Evolutionary conservation across 1,140 invertebrate species (phyloP).

Genomic region (Drosophila kurseongensis): DNA sequence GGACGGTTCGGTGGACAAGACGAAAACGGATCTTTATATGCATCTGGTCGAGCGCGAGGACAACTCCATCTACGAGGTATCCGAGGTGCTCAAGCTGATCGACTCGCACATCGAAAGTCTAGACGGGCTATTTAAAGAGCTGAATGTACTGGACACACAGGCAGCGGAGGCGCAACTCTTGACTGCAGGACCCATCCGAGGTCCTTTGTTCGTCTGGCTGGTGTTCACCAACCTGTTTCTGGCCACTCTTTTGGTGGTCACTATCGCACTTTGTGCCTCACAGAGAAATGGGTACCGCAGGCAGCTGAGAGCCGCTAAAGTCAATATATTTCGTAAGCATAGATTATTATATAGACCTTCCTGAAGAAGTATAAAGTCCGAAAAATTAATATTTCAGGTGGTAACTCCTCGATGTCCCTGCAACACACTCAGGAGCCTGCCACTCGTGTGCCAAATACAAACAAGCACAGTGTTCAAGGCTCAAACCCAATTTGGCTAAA

Average conservation of each 20-base stretch:
- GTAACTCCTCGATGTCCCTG: constrained; percentile 68
- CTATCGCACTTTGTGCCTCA: constrained; percentile 91
- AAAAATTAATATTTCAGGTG: constrained; percentile 35
- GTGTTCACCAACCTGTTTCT: constrained; percentile 92
- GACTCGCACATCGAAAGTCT: constrained; percentile 96
- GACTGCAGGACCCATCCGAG: constrained; percentile 85
- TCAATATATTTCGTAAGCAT: constrained; percentile 93
- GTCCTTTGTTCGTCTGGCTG: constrained; percentile 90
- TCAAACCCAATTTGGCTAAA: constrained; percentile 98
- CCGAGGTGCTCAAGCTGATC: constrained; percentile 92
- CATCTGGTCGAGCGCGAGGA: constrained; percentile 95
- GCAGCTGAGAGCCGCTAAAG: constrained; percentile 96
- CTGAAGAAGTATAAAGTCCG: too few species aligned
- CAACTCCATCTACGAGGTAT: constrained; percentile 95
- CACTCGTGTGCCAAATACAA: constrained; percentile 95
- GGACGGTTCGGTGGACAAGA: constrained; percentile 96
- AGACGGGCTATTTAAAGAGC: constrained; percentile 95
- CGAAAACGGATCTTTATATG: constrained; percentile 96
- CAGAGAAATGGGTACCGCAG: constrained; percentile 93
- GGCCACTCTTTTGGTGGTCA: constrained; percentile 90
- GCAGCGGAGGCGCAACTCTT: constrained; percentile 89
- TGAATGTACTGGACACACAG: constrained; percentile 95
- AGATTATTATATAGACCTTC: neutral
- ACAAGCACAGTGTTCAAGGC: constrained; percentile 96
- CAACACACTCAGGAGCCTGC: constrained; percentile 62